A percentile compares a stretch with the other conserved stretches of the same genome.
These are phyloP conservation scores for Columba livia DNA, from an alignment of 2,113 vertebrate genomes.

Conservation along the genomic window DNA sequence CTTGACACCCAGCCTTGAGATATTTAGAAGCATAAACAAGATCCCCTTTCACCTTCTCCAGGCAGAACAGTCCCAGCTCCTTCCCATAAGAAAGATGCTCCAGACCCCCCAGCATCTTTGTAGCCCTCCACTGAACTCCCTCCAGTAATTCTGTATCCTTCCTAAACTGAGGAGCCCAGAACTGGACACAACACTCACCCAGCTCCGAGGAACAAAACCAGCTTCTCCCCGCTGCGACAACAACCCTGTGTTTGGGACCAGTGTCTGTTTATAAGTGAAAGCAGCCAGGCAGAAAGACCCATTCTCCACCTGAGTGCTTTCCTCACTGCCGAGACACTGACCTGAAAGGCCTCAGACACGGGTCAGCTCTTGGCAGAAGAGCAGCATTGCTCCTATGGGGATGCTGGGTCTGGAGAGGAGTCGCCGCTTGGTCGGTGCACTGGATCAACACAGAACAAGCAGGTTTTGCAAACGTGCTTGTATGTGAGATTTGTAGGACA, in stretches of 20 bases:
- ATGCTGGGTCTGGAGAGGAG: not conserved
- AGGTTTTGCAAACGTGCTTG: not conserved
- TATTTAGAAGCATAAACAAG: no score
- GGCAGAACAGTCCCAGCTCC: no score
- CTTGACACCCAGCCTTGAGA: no score
- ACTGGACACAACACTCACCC: not conserved
- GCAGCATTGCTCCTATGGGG: not conserved
- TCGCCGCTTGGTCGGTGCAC: accelerated
- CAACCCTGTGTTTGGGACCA: accelerated
- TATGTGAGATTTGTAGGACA: not conserved
- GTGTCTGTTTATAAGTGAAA: not conserved
- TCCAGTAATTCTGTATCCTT: no score
- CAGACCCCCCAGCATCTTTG: no score
- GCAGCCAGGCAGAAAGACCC: not conserved
- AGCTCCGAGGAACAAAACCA: not conserved
- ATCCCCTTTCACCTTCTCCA: no score
- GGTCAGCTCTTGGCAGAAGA: not conserved
- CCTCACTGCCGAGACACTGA: not conserved
- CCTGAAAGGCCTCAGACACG: not conserved
- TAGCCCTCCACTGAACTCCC: no score
- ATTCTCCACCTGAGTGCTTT: not conserved
- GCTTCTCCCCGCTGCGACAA: accelerated
- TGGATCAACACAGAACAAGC: accelerated
- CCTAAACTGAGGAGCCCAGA: no score
- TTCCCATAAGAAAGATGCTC: no score